Evolutionary conservation across 2,113 vertebrate genomes (phyloP).

Genomic region (Ranitomeya imitator): DNA sequence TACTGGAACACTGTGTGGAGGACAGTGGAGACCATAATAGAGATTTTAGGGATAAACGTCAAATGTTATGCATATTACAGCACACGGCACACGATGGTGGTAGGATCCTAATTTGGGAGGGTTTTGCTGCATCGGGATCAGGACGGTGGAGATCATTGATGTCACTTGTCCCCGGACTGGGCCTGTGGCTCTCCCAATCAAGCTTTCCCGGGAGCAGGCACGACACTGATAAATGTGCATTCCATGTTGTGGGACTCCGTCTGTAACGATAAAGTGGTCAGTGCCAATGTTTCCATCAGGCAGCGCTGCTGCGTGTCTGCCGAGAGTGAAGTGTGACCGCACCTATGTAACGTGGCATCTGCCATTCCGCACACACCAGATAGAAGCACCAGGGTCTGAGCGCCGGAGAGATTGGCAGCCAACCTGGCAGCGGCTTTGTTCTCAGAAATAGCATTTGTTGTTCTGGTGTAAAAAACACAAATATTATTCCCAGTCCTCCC

Average conservation of each 20-base stretch:
- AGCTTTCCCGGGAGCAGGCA: not conserved
- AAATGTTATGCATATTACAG: no score
- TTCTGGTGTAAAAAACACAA: slow-evolving; percentile 33
- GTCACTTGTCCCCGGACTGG: no score
- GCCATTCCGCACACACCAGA: slow-evolving; percentile 6
- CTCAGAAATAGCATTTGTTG: no score
- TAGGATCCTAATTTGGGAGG: no score
- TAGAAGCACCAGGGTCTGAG: not conserved
- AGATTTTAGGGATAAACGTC: no score
- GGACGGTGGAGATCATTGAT: no score
- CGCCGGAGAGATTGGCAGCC: not conserved
- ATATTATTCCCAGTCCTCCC: slow-evolving; percentile 30
- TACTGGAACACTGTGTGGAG: no score
- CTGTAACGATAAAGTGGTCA: not conserved
- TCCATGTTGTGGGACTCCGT: not conserved
- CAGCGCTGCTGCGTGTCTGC: not conserved
- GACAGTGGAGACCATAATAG: no score
- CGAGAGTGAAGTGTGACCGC: slow-evolving; percentile 8
- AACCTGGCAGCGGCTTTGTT: slow-evolving; percentile 45
- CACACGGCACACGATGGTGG: no score
- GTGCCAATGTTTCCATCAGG: slow-evolving; percentile 9
- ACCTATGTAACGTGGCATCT: slow-evolving; percentile 33
- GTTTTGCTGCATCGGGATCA: no score
- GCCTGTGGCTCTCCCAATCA: no score
- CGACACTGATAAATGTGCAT: no score